Evolutionary conservation across 2,888 invertebrate genomes (phyloP).

Genomic region (Micropterix aruncella): DNA sequence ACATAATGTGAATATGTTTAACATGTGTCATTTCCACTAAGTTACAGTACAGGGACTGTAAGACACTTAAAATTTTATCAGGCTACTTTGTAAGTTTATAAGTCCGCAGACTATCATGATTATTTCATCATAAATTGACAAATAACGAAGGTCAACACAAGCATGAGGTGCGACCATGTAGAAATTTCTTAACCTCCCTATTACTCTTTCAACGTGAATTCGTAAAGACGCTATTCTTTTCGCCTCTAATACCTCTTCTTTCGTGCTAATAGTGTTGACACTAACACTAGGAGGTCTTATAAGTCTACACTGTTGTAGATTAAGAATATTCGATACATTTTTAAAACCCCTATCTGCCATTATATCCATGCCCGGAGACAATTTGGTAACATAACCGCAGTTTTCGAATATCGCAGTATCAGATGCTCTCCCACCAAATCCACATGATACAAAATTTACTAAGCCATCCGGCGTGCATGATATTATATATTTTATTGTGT

Average conservation of each 20-base stretch:
- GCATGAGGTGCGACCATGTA: not conserved
- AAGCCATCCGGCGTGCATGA: too few species aligned
- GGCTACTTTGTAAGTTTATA: too few species aligned
- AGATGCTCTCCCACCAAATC: not conserved
- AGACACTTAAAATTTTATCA: too few species aligned
- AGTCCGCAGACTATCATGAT: too few species aligned
- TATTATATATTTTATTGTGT: not conserved
- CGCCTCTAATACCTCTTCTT: not conserved
- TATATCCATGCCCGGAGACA: not conserved
- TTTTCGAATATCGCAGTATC: not conserved
- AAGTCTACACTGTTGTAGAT: not conserved
- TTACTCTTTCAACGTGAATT: not conserved
- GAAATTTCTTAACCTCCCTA: not conserved
- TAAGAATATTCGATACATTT: not conserved
- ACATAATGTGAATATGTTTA: too few species aligned
- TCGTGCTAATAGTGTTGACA: too few species aligned
- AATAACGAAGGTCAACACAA: not conserved
- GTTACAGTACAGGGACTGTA: too few species aligned
- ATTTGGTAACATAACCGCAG: not conserved
- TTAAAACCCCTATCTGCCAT: not conserved
- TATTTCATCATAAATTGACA: too few species aligned
- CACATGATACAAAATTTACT: not conserved
- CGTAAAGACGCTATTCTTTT: not conserved
- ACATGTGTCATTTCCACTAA: too few species aligned
- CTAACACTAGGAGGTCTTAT: not conserved